Evolutionary conservation across 2,797 vertebrate species (phyloP).

Genomic region (Smutsia temminckii): DNA sequence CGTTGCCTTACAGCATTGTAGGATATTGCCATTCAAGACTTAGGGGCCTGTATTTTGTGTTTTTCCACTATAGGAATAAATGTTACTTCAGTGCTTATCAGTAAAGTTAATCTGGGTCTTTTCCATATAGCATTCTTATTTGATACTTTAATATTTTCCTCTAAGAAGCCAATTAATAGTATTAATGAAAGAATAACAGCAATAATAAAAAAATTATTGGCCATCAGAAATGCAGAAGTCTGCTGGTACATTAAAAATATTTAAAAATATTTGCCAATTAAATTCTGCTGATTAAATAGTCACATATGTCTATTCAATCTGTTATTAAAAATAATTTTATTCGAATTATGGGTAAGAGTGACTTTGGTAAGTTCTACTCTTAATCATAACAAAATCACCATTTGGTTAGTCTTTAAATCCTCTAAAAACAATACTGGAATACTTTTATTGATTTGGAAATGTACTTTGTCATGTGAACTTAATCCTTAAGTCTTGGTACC

Average conservation of each 20-base stretch:
- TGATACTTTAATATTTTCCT: neutral
- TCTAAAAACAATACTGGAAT: neutral
- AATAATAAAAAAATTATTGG: neutral
- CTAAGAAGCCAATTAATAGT: neutral
- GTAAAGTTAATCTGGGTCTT: neutral
- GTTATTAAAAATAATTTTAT: neutral
- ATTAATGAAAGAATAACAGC: neutral
- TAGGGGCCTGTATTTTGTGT: neutral
- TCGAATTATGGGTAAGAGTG: neutral
- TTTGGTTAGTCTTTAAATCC: neutral
- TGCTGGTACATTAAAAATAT: neutral
- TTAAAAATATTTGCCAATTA: conserved; percentile 47
- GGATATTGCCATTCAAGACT: neutral
- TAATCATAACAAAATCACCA: neutral
- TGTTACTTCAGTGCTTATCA: neutral
- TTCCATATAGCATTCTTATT: neutral
- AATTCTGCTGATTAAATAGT: conserved; percentile 26
- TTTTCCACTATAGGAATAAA: neutral
- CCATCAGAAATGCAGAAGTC: neutral
- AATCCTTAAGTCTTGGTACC: neutral
- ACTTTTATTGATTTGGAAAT: conserved; percentile 29
- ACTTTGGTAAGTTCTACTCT: neutral
- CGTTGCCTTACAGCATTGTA: neutral
- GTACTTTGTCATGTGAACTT: neutral
- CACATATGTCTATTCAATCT: neutral